Evolutionary conservation across 2,888 invertebrate genomes (phyloP).

Genomic region (Tinea semifulvella): DNA sequence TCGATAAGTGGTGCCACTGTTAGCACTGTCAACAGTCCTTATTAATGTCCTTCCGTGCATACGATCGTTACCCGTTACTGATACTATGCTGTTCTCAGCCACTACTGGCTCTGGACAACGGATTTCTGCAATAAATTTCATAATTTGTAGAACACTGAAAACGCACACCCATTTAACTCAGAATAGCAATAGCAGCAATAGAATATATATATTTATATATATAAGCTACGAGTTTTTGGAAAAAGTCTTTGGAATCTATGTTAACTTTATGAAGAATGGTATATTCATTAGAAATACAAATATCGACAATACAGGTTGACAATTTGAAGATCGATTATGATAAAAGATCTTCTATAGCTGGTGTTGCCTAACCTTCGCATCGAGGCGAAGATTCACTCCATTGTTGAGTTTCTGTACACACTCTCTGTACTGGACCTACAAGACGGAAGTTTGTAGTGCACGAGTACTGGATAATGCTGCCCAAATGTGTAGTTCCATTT

Average conservation of each 20-base stretch:
- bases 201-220: too few species aligned
- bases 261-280: too few species aligned
- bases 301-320: too few species aligned
- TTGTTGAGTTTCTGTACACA: conserved; percentile 76
- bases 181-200: too few species aligned
- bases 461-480: conserved; percentile 81
- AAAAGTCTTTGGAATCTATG: too few species aligned
- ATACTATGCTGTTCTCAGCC: conserved; percentile 85
- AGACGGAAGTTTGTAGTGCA: conserved; percentile 84
- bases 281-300: too few species aligned
- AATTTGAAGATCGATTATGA: too few species aligned
- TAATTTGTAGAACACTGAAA: too few species aligned
- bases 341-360: too few species aligned
- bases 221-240: too few species aligned
- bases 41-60: conserved; percentile 87
- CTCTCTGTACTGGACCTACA: conserved; percentile 75
- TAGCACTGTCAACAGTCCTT: conserved; percentile 74
- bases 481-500: conserved; percentile 82
- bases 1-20: conserved; percentile 80
- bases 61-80: conserved; percentile 90
- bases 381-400: conserved; percentile 88
- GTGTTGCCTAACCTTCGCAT: conserved; percentile 85
- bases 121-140: conserved; percentile 70
- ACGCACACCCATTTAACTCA: too few species aligned
- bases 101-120: conserved; percentile 85